Percentiles rank a stretch among this genome's conserved stretches.
phyloP scores from a whole-genome alignment of 2,888 invertebrate genomes.

The Hydrotaea cyrtoneurina region DNA sequence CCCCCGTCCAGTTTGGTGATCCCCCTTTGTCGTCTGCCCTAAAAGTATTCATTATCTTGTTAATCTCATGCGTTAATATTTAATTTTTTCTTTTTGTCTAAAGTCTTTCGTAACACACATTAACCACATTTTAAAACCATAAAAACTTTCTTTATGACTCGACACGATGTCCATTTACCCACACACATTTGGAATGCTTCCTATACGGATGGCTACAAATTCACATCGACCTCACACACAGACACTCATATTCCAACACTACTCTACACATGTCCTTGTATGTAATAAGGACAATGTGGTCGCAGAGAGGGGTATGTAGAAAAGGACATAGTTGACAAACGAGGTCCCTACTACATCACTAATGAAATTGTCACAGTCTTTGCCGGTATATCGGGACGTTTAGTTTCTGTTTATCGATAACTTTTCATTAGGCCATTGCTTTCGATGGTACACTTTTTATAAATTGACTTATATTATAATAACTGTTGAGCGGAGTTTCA shows the following conservation, averaged over 20 bases:
- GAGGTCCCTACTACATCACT: too few species aligned
- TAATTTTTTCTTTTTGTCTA: slow-evolving; percentile 66
- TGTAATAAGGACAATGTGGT: slow-evolving; percentile 55
- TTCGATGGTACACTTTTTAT: too few species aligned
- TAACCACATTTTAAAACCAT: slow-evolving; percentile 66
- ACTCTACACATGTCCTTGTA: slow-evolving; percentile 49
- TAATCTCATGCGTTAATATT: slow-evolving; percentile 65
- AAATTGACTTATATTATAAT: too few species aligned
- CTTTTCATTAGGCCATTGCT: too few species aligned
- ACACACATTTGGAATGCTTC: slow-evolving; percentile 2
- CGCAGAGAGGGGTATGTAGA: slow-evolving; percentile 18
- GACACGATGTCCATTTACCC: slow-evolving; percentile 65
- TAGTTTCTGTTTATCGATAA: too few species aligned
- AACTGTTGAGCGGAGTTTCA: too few species aligned
- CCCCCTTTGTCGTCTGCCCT: not conserved
- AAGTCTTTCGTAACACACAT: slow-evolving; percentile 66
- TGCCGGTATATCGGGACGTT: too few species aligned
- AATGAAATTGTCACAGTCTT: too few species aligned
- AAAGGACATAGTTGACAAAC: not conserved
- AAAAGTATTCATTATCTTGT: slow-evolving; percentile 64
- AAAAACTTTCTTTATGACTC: slow-evolving; percentile 66
- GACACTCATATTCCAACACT: too few species aligned
- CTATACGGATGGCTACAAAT: slow-evolving; percentile 38
- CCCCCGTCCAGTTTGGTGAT: not conserved
- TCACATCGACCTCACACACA: slow-evolving; percentile 27